A percentile compares a stretch with the other conserved stretches of the same genome.
phyloP scores from a whole-genome alignment of 2,888 invertebrate genomes.

The Oligia fasciuncula region DNA sequence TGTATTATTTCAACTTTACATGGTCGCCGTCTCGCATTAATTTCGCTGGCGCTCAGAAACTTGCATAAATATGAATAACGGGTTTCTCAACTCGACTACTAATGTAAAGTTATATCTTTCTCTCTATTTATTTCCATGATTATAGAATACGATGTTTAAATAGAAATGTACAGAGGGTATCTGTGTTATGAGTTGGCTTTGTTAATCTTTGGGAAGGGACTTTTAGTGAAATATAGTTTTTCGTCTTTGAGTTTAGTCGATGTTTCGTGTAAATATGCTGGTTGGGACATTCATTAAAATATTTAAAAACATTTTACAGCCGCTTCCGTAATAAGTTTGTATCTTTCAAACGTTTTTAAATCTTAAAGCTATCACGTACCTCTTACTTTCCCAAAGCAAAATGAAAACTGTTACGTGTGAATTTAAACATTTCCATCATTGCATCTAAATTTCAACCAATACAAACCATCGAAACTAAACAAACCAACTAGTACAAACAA shows the following conservation, averaged over 20 bases:
- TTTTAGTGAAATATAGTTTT: neutral
- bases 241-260: neutral
- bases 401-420: neutral
- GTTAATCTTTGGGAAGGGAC: neutral
- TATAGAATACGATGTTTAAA: slow-evolving; percentile 8
- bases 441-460: neutral
- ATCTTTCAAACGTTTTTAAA: neutral
- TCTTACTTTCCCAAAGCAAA: neutral
- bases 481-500: neutral
- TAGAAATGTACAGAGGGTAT: slow-evolving; percentile 10
- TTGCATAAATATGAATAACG: slow-evolving; percentile 79
- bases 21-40: slow-evolving; percentile 68
- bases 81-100: slow-evolving; percentile 74
- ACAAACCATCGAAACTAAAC: neutral
- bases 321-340: neutral
- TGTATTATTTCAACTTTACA: slow-evolving; percentile 72
- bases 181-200: neutral
- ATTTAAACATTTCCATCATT: neutral
- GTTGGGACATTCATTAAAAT: neutral
- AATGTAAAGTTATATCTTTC: slow-evolving; percentile 71
- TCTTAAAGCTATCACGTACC: neutral
- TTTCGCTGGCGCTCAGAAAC: slow-evolving; percentile 66
- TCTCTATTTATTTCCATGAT: slow-evolving; percentile 47
- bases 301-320: no score
- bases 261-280: neutral